Evolutionary conservation across 2,888 invertebrate species (phyloP).

Genomic region (Ophioninae sp.): DNA sequence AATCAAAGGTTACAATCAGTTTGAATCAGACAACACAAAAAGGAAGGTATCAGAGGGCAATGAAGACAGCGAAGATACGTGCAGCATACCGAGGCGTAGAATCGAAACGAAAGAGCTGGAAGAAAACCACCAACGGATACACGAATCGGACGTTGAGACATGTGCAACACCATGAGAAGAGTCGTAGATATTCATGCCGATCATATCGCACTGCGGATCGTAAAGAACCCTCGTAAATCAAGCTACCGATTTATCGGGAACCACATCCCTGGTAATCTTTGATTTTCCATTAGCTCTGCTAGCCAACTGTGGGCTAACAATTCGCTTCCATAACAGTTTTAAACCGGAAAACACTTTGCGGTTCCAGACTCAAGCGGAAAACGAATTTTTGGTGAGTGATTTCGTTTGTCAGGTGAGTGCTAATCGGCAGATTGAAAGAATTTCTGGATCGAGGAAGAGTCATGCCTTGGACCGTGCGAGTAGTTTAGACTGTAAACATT

Average conservation of each 20-base stretch:
- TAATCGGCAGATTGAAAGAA: background rate
- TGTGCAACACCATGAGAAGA: conserved; percentile 38
- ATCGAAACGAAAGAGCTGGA: conserved; percentile 43
- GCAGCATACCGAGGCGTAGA: conserved; percentile 44
- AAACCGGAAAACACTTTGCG: background rate
- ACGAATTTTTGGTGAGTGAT: background rate
- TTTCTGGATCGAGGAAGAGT: background rate
- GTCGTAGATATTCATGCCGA: conserved; percentile 18
- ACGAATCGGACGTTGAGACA: conserved; percentile 46
- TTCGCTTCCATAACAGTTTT: background rate
- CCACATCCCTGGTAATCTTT: background rate
- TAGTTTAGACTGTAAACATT: background rate
- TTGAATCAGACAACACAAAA: background rate
- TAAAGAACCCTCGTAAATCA: background rate
- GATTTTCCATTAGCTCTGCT: background rate
- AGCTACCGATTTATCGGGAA: background rate
- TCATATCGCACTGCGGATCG: conserved; percentile 20
- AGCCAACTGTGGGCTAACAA: background rate
- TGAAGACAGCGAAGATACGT: background rate
- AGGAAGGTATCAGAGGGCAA: background rate
- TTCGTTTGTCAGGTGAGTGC: background rate
- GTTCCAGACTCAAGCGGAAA: background rate
- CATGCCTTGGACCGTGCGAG: background rate
- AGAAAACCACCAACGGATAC: conserved; percentile 52
- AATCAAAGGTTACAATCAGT: background rate